Evolutionary conservation across 2,797 vertebrate genomes (phyloP), one percentile per base, ranked within the genome.

Genomic region (Arnoldichthys spilopterus): DNA sequence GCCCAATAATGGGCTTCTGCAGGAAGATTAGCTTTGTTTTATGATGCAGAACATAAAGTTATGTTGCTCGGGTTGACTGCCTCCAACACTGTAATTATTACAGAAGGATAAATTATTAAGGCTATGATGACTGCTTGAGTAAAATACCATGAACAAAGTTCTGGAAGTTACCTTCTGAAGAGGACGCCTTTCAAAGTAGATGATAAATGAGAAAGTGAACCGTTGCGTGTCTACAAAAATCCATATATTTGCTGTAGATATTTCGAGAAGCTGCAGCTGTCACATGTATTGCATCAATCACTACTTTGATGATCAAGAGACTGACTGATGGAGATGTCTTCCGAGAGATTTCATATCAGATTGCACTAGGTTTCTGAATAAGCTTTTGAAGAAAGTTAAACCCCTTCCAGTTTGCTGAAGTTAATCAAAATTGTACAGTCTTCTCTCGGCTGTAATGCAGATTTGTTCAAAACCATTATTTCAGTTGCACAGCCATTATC

Each of bases 31-130:
- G 76, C 69, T 81, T 81, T 81, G 80, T 81, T 81, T 81, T 77
- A 81, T 81, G 80, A 73, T 81, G 80, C 80, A 81, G 74, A 81
- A 81, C 74, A 77, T 77, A 64, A 81, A 72, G 74, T 73, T 81
- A 81, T 81, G 74, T 77, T 70, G 79, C 45, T 63, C 58, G 69
- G 28, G 72, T 73, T 81, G 76, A 73, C 69, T 73, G 74, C 74
- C 75, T 81, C 69, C 32, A 69, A 77, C 62, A 54, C 43, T 73
- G 80, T 77, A 81, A 81, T 81, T 77, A 81, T 81, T 77, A 77
- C 76, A 64, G 70, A 81, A 73, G 53, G 62, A 76, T 81, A 81
- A 73, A 81, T 81, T 76, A 81, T 81, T 56, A 77, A 81, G 58
- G 70, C 70, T 51, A 77, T 77, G 69, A 77, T 77, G 79, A 81